Base-by-base conservation (phyloP, 2,888 invertebrate species). In the Amphimallon solstitiale region DNA sequence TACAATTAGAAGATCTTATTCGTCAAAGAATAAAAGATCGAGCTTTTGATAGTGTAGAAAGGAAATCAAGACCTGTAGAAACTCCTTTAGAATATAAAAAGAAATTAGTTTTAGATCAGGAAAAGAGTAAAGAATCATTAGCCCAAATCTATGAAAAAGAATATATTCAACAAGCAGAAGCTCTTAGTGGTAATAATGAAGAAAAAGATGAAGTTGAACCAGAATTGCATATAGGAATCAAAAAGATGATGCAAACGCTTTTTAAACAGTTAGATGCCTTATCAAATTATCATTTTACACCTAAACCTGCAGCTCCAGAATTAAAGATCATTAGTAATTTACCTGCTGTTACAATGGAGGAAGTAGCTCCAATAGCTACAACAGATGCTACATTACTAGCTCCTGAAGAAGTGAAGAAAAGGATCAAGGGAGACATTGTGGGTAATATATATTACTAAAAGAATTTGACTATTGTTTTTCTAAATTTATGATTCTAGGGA, bases 71-170 rank as follows among this genome's bases (percentile, higher is more conserved):
- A 79, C 93, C 94, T 0, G 88, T 91, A 1, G 92, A 94, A 68
- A 91, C 93, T 9, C 91, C 93, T 1, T 84, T 91, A 46, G 91
- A 92, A 68, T 97, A 91, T 79, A 94, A 94, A 76, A 97, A 97
- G 63, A 89, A 92, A 70, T 85, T 97, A 63, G 88, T 95, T 0
- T 83, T 98, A 46, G 92, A 98, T 81, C 95, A 97, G 73, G 94
- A 97, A 75, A 98, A 98, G 78, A 96, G 96, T 76, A 97, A 98
- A 83, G 85, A 91, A 68, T 96, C 97, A 56, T 86, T 99, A 56
- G 93, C 96, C 0, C 91, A 98, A 83, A 92, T 98, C 49, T 98
- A 98, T 76, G 98, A 98, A 84, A 89, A 92, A 70, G 92, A 94
- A 78, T 95, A 90, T 77, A 82, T 94, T 35, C 85, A 90, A 67